These are phyloP conservation scores for Bufo gargarizans DNA, from an alignment of 2,113 vertebrate genomes.

Conservation along the genomic window DNA sequence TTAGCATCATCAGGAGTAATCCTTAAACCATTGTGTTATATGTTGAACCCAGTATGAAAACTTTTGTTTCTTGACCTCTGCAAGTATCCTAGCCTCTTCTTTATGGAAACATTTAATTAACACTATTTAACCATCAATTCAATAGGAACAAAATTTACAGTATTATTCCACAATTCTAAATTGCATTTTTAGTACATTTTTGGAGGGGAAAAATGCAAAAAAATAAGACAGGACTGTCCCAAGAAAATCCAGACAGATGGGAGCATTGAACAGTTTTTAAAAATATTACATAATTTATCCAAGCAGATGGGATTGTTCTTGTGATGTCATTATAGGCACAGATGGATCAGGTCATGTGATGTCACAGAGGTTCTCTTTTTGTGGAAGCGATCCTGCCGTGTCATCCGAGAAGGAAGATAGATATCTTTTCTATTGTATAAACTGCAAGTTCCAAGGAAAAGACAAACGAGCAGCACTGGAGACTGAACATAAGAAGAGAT, in stretches of 20 bases:
- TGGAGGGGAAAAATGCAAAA: background rate
- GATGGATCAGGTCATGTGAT: slow-evolving; percentile 25
- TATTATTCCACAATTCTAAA: too few species aligned
- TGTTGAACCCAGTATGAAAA: too few species aligned
- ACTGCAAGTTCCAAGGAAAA: slow-evolving; percentile 29
- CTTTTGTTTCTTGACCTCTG: too few species aligned
- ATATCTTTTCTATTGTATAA: slow-evolving; percentile 43
- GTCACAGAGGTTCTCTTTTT: background rate
- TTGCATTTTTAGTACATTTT: too few species aligned
- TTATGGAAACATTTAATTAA: too few species aligned
- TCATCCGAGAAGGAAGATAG: slow-evolving; percentile 18
- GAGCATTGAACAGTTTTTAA: background rate
- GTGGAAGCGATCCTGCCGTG: background rate
- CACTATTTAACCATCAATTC: too few species aligned
- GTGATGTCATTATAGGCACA: slow-evolving; percentile 37
- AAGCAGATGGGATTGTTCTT: slow-evolving; percentile 7
- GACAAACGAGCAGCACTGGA: slow-evolving; percentile 45
- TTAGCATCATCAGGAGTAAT: too few species aligned
- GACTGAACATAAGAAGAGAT: slow-evolving; percentile 61
- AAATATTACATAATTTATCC: slow-evolving; percentile 39
- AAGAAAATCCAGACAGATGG: slow-evolving; percentile 23
- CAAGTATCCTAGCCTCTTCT: too few species aligned
- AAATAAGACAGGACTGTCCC: background rate
- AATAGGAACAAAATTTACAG: too few species aligned
- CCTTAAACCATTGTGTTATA: too few species aligned